These are phyloP conservation scores for Perdita meconis DNA, from an alignment of 2,888 invertebrate genomes.

Conservation along the genomic window DNA sequence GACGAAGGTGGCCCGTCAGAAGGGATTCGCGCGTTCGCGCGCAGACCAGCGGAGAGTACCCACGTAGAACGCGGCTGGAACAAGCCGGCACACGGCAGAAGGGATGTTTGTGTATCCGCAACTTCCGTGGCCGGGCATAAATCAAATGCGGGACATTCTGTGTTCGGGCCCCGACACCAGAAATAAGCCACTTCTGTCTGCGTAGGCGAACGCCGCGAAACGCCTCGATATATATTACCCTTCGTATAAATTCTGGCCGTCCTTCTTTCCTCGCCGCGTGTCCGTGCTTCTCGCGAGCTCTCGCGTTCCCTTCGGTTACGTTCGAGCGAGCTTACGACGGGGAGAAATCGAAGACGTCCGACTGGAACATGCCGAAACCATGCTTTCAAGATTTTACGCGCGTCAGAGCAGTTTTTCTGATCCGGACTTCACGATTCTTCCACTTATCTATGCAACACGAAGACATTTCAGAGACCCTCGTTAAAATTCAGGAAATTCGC, in stretches of 20 bases:
- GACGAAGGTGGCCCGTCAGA: conserved; percentile 28
- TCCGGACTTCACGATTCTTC: no score
- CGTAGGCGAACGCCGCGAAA: conserved; percentile 58
- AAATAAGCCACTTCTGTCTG: conserved; percentile 74
- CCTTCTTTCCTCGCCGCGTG: conserved; percentile 24
- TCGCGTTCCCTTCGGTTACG: conserved; percentile 2
- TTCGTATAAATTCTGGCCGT: conserved; percentile 71
- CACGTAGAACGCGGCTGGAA: conserved; percentile 40
- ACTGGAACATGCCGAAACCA: no score
- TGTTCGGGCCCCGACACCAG: conserved; percentile 62
- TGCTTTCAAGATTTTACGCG: no score
- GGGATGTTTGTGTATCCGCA: conserved; percentile 69
- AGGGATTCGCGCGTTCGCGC: conserved; percentile 60
- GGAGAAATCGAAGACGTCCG: conserved; percentile 26
- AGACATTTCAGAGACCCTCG: no score
- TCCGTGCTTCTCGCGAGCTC: not conserved
- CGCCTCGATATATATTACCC: conserved; percentile 73
- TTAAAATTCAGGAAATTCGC: no score
- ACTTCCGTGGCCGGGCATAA: conserved; percentile 65
- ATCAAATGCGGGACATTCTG: conserved; percentile 75
- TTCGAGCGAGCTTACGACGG: not conserved
- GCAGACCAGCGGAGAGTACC: conserved; percentile 33
- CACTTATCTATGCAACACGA: no score
- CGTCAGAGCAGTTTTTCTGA: no score
- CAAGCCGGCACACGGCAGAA: conserved; percentile 61